A percentile compares a stretch with the other conserved stretches of the same genome.
Conservation (phyloP, 2,113 vertebrate species). For the Heliornis fulica region DNA sequence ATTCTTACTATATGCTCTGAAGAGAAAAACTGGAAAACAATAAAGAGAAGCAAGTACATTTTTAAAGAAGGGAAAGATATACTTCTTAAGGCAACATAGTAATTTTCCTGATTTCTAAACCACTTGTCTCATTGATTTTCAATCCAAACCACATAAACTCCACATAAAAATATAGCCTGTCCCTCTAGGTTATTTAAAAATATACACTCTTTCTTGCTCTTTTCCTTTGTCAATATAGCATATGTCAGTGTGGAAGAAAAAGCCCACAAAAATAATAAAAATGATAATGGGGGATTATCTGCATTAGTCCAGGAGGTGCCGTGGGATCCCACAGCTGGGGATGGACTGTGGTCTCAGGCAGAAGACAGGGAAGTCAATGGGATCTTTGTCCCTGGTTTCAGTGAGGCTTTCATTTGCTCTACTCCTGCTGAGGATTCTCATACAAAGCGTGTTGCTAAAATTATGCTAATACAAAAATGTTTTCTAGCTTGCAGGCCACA, state of each 20-base stretch:
- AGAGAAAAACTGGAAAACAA: constrained; percentile 10
- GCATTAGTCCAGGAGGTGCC: background rate
- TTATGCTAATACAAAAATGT: background rate
- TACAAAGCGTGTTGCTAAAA: background rate
- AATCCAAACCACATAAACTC: constrained; percentile 54
- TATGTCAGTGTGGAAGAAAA: background rate
- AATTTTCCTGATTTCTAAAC: constrained; percentile 61
- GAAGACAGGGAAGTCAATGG: background rate
- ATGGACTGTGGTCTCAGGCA: background rate
- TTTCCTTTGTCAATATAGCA: background rate
- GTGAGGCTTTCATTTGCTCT: background rate
- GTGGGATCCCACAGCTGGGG: background rate
- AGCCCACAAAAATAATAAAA: background rate
- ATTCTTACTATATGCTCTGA: background rate
- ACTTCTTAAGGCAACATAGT: constrained; percentile 32
- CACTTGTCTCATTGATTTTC: constrained; percentile 44
- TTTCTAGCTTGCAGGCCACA: background rate
- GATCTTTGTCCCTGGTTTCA: background rate
- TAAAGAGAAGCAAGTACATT: background rate
- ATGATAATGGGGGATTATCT: background rate
- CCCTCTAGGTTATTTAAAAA: constrained; percentile 14
- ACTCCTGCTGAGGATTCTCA: background rate
- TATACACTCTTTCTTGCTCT: background rate
- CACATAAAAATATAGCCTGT: constrained; percentile 14
- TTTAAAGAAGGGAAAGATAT: background rate